Base-by-base conservation (phyloP, 2,797 vertebrate species). In the Brachymystax lenok region DNA sequence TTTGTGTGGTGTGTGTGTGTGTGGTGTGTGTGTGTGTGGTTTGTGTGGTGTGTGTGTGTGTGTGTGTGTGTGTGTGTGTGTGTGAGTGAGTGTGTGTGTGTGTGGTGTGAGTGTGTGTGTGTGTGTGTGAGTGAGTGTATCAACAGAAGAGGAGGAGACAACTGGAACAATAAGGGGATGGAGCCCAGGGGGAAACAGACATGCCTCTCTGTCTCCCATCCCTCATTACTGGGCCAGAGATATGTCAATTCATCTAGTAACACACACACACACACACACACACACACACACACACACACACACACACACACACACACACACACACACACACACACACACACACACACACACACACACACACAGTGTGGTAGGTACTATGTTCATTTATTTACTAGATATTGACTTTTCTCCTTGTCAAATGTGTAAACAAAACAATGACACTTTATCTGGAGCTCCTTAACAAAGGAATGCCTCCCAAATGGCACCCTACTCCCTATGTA, bases 161-260 rank as follows among this genome's bases (percentile, higher is more conserved):
- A 40, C 91, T 82, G 87, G 86, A 90, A 88, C 90, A 90, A 92
- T 90, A 88, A 91, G 91, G 91, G 92, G 88, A 91, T 83, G 59
- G 84, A 64, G 85, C 91, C 89, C 91, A 75, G 75, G 90, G 85
- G 91, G 79, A 7, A 35, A 8, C 3, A 24, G 59, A 2, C 12
- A 28, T 10, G 8, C 24, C 52, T 5, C 4, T 17, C 54, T 5
- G 40, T 40, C 40, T 40, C 40, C 54, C 5, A 7, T 7, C 6
- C 16, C 19, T n/a, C 19, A n/a, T 59, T 59, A 59, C 56, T n/a
- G 56, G 56, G 56, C 56, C 56, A 59, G 56, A 54, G 52, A 59
- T 17, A 7, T 59, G 19, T 59, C 19, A 59, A n/a, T 19, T n/a
- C 56, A 59, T n/a, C 56, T 59, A n/a, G 56, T 59, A 59, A 59